Conservation (phyloP, 92 coral and sea anemone genomes). For the Zoanthus gigantus region DNA sequence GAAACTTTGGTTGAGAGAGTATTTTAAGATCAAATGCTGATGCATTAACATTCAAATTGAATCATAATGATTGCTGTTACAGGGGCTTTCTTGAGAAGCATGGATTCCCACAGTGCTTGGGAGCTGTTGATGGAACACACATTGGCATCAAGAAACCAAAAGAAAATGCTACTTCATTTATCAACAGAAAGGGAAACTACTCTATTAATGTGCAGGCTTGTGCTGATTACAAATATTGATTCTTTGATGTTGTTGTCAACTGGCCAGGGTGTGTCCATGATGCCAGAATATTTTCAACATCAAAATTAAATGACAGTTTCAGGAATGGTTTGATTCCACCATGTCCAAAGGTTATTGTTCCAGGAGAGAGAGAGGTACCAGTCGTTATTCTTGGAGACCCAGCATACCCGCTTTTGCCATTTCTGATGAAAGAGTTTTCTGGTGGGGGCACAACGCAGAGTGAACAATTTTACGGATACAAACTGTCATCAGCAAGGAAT, state of each 20-base stretch:
- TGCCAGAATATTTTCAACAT: conserved; percentile 50
- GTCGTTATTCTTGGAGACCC: conserved; percentile 22
- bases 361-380: conserved; percentile 7
- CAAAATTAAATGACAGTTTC: conserved; percentile 6
- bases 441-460: conserved; percentile 3
- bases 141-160: conserved; percentile 42
- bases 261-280: conserved; percentile 41
- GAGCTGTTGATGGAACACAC: conserved; percentile 6
- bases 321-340: conserved; percentile 34
- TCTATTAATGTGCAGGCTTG: conserved; percentile 47
- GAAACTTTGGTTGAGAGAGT: neutral
- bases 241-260: conserved; percentile 3
- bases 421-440: conserved; percentile 54
- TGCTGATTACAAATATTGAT: conserved; percentile 22
- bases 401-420: conserved; percentile 42
- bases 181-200: conserved; percentile 47
- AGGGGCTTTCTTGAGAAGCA: neutral
- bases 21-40: neutral
- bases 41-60: neutral
- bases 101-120: conserved; percentile 5
- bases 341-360: neutral
- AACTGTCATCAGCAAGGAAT: conserved; percentile 20
- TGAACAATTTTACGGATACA: conserved; percentile 49
- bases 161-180: conserved; percentile 30
- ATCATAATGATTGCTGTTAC: neutral